A percentile compares a stretch with the other conserved stretches of the same genome.
These are phyloP conservation scores for Drosophila cyrtoloma DNA, from an alignment of 2,888 invertebrate genomes.

Conservation along the genomic window DNA sequence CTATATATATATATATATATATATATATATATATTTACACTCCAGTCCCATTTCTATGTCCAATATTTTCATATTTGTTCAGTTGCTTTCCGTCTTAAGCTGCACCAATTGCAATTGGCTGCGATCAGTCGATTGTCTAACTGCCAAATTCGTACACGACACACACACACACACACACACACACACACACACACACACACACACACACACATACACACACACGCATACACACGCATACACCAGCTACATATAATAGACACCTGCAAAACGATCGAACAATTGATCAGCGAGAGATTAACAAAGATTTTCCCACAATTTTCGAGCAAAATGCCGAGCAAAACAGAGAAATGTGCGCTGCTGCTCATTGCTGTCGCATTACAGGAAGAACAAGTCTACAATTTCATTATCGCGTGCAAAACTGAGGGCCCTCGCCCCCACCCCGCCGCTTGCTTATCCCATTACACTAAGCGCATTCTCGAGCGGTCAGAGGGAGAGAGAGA, in stretches of 20 bases:
- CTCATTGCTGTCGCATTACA: slow-evolving; percentile 30
- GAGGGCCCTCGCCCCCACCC: slow-evolving; percentile 32
- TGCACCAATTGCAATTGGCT: slow-evolving; percentile 32
- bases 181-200: slow-evolving; percentile 15
- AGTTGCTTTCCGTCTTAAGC: slow-evolving; percentile 2
- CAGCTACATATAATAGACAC: slow-evolving; percentile 43
- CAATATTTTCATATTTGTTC: slow-evolving; percentile 14
- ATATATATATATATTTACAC: background rate
- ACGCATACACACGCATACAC: slow-evolving; percentile 2
- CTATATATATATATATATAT: background rate
- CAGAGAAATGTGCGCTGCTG: slow-evolving; percentile 18
- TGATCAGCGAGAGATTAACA: slow-evolving; percentile 69
- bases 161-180: no score
- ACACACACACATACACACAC: background rate
- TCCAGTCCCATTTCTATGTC: slow-evolving; percentile 12
- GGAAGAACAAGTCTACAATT: slow-evolving; percentile 73
- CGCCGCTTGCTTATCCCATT: slow-evolving; percentile 69
- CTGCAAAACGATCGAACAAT: slow-evolving; percentile 69
- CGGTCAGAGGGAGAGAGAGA: background rate
- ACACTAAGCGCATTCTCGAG: slow-evolving; percentile 63
- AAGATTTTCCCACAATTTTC: slow-evolving; percentile 78
- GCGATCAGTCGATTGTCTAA: slow-evolving; percentile 39
- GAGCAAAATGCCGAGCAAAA: slow-evolving; percentile 27
- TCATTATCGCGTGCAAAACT: slow-evolving; percentile 59
- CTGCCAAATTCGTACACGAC: slow-evolving; percentile 30